A percentile compares a stretch with the other conserved stretches of the same genome.
These are phyloP conservation scores for Euborellia annulipes DNA, from an alignment of 1,140 invertebrate genomes.

Conservation along the genomic window DNA sequence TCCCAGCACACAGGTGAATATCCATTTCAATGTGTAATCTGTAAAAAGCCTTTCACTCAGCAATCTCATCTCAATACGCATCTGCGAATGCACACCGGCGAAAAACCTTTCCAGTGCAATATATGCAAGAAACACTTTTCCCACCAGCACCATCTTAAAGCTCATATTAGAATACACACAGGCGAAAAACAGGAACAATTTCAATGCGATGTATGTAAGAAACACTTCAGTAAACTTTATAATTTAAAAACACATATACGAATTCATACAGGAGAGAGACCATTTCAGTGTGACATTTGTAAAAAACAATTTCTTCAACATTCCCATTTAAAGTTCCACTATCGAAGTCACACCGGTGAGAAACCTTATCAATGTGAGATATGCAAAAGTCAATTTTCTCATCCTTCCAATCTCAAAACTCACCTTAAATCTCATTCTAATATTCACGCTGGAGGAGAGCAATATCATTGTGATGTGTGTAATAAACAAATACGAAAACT, in stretches of 20 bases:
- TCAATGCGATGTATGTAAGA: slow-evolving; percentile 36
- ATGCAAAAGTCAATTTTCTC: too few species aligned
- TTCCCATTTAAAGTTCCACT: slow-evolving; percentile 37
- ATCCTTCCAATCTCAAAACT: too few species aligned
- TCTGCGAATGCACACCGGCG: slow-evolving; percentile 18
- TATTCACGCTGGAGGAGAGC: too few species aligned
- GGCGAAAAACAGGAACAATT: slow-evolving; percentile 34
- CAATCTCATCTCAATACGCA: too few species aligned
- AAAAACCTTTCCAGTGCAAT: slow-evolving; percentile 30
- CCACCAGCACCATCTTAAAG: slow-evolving; percentile 29
- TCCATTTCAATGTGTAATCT: too few species aligned
- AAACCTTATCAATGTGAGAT: slow-evolving; percentile 38
- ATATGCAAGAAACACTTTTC: slow-evolving; percentile 31
- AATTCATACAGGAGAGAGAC: slow-evolving; percentile 30
- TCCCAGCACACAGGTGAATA: too few species aligned
- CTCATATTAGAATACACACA: slow-evolving; percentile 29
- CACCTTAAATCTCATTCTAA: too few species aligned
- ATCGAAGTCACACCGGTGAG: slow-evolving; percentile 35
- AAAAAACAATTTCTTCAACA: slow-evolving; percentile 36
- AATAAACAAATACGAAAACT: too few species aligned
- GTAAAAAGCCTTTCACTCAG: too few species aligned
- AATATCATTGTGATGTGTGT: too few species aligned
- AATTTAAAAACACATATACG: slow-evolving; percentile 37
- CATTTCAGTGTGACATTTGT: slow-evolving; percentile 37
- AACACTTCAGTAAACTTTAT: slow-evolving; percentile 32